A percentile compares a stretch with the other conserved stretches of the same genome.
phyloP scores from a whole-genome alignment of 2,797 vertebrate species.

The Paguma larvata region DNA sequence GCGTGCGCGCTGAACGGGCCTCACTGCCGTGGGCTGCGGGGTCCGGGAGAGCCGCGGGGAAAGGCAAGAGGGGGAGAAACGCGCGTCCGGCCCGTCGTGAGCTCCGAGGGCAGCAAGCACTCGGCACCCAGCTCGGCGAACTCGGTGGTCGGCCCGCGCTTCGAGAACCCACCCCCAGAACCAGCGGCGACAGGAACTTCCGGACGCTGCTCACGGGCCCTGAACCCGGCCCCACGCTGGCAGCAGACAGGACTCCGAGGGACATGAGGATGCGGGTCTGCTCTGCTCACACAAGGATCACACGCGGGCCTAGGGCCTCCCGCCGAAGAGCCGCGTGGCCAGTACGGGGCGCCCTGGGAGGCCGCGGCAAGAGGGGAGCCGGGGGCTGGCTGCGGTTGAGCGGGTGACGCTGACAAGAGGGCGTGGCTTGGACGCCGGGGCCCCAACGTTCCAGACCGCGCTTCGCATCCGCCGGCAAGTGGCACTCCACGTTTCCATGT shows the following conservation, averaged over 20 bases:
- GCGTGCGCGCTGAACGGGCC: neutral
- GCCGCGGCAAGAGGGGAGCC: neutral
- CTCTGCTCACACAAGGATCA: neutral
- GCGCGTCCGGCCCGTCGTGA: neutral
- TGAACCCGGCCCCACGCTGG: neutral
- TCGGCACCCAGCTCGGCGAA: neutral
- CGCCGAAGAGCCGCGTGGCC: neutral
- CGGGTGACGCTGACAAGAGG: neutral
- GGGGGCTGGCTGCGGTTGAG: neutral
- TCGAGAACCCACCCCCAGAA: neutral
- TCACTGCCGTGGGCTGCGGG: neutral
- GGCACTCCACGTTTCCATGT: neutral
- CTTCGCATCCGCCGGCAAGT: neutral
- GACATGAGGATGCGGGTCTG: neutral
- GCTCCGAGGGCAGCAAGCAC: neutral
- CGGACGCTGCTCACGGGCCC: neutral
- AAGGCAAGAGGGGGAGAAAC: neutral
- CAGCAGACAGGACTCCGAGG: neutral
- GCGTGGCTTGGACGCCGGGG: no score
- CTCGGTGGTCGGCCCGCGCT: accelerated
- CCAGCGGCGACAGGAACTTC: neutral
- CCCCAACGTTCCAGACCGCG: neutral
- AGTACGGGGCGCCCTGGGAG: neutral
- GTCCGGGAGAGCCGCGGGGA: conserved; percentile 17
- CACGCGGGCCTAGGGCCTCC: neutral